A percentile compares a stretch with the other conserved stretches of the same genome.
Conservation (phyloP, 2,888 invertebrate genomes). For the Ennomos fuscantarius region DNA sequence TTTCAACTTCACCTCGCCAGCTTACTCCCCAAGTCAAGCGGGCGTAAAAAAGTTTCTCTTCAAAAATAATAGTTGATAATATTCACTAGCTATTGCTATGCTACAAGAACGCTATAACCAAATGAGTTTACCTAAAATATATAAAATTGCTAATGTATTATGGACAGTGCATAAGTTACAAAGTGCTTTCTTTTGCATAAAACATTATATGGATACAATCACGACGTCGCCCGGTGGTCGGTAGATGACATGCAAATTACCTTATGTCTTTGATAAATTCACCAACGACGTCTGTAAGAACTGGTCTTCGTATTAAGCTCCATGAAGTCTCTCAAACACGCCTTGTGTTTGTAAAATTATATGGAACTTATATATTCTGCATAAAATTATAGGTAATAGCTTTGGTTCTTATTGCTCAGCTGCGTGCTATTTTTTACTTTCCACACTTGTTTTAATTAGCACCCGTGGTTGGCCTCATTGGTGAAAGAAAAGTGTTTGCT, state of each 20-base stretch:
- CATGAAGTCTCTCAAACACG: conserved; percentile 39
- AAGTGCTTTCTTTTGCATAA: conserved; percentile 11
- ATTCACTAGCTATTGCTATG: too few relatives aligned
- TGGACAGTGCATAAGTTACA: neutral
- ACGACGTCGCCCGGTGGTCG: conserved; percentile 24
- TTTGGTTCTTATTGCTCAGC: conserved; percentile 1
- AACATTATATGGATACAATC: conserved; percentile 17
- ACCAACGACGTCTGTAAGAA: neutral
- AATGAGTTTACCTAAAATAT: neutral
- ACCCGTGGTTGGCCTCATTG: conserved; percentile 4
- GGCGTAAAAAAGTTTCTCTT: too few relatives aligned
- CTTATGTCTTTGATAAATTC: conserved; percentile 4
- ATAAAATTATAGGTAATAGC: conserved; percentile 1
- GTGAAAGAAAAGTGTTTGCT: neutral
- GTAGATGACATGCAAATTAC: conserved; percentile 12
- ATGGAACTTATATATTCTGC: neutral
- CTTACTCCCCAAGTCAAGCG: too few relatives aligned
- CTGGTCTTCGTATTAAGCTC: conserved; percentile 3
- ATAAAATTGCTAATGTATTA: neutral
- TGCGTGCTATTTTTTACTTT: conserved; percentile 9
- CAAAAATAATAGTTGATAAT: too few relatives aligned
- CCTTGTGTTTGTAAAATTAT: conserved; percentile 42
- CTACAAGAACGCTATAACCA: too few relatives aligned
- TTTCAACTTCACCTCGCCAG: too few relatives aligned
- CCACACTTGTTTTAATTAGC: conserved; percentile 7